A percentile compares a stretch with the other conserved stretches of the same genome.
Evolutionary conservation across 2,113 vertebrate species (phyloP).

Genomic region (Seriola dumerili): DNA sequence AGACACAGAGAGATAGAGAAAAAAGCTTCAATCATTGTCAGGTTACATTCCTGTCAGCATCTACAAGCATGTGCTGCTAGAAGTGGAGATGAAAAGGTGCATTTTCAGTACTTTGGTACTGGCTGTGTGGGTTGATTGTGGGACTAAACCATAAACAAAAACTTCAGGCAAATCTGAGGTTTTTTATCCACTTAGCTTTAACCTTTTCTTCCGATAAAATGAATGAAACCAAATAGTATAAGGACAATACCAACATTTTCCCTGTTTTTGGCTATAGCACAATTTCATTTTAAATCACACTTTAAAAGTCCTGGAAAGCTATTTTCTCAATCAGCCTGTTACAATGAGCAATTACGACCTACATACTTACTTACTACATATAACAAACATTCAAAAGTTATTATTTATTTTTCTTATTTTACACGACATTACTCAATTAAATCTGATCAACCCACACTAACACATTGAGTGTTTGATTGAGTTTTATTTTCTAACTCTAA

Average conservation of each 20-base stretch:
- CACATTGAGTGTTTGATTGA: neutral
- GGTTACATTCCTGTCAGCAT: constrained; percentile 20
- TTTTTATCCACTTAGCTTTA: neutral
- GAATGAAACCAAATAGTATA: neutral
- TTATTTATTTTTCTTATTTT: neutral
- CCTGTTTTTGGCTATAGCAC: neutral
- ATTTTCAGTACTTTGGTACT: neutral
- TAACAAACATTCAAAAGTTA: neutral
- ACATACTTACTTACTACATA: neutral
- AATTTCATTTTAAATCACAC: neutral
- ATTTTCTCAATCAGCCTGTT: neutral
- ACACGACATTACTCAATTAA: neutral
- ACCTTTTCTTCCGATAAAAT: neutral
- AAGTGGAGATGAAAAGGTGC: constrained; percentile 2
- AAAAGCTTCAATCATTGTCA: constrained; percentile 8
- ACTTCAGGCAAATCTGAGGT: neutral
- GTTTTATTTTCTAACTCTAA: neutral
- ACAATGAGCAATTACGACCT: neutral
- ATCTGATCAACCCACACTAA: neutral
- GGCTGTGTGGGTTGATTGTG: constrained; percentile 1
- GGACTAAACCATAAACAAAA: constrained; percentile 7
- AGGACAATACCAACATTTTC: neutral
- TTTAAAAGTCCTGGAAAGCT: neutral
- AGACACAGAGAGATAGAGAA: constrained; percentile 20
- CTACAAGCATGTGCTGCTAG: constrained; percentile 7